Base-by-base conservation (phyloP, 2,888 invertebrate species). In the Strigamia crassipes region DNA sequence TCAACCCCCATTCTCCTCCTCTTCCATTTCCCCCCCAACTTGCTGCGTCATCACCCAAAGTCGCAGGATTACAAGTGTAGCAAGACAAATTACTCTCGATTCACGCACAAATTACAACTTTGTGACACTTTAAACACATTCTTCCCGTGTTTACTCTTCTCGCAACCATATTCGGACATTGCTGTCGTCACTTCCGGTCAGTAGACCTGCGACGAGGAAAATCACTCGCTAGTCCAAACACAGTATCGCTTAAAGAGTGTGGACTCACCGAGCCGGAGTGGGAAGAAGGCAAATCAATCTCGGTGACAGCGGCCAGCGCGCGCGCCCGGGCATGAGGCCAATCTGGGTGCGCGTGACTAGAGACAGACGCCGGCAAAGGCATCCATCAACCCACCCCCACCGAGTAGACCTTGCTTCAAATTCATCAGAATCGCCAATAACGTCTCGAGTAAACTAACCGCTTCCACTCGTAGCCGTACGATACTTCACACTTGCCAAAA, bases 81-180 rank as follows among this genome's bases (percentile, higher is more conserved):
- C 73, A 73, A 73, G 73, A 73, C 73, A 73, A 73, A 73, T 73
- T 73, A 73, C 73, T 73, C 73, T 73, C 73, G 73, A 73, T 73
- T 73, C 73, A 31, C 73, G 27, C 27, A 31, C 73, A 73, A 73
- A 73, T 73, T 73, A 73, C 73, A n/a, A 27, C 73, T n/a, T 31
- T 73, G 73, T 31, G 15, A 31, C 73, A 13, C 73, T 56, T 56
- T n/a, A 73, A 73, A 73, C 73, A 31, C 73, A 31, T 31, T 73
- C 73, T n/a, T 12, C 3, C 27, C 27, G 23, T 73, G 73, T 73
- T 73, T 73, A n/a, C 73, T 8, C 73, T 27, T 73, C 73, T 15
- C 38, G 51, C 51, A 18, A 18, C n/a, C 51, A 51, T 18, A 18
- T 51, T 73, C 73, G 73, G 73, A 73, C 73, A 73, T 12, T 73